Conservation (phyloP, 2,797 vertebrate genomes). For the Philypnodon macrostomus region DNA sequence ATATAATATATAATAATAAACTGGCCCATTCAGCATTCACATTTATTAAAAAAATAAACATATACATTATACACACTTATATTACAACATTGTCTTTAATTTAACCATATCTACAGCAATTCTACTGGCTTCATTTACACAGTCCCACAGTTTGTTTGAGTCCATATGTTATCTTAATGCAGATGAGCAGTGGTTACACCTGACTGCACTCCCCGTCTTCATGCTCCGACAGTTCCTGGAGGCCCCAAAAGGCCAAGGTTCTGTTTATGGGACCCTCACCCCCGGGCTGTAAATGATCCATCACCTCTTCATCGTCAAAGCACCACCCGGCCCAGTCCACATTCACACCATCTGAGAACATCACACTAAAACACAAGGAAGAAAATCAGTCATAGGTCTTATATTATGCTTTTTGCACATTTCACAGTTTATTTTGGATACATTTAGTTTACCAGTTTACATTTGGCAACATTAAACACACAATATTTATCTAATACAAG, state of each 20-base stretch:
- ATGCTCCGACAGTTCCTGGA: slow-evolving; percentile 20
- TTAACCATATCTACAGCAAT: too few relatives aligned
- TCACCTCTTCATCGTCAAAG: slow-evolving; percentile 71
- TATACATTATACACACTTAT: slow-evolving; percentile 21
- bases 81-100: slow-evolving; percentile 15
- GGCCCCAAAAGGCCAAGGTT: slow-evolving; percentile 21
- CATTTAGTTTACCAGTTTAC: too few relatives aligned
- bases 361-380: slow-evolving; percentile 31
- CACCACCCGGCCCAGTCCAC: slow-evolving; percentile 79
- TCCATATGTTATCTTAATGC: too few relatives aligned
- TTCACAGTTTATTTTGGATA: too few relatives aligned
- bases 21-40: background rate
- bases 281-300: slow-evolving; percentile 46
- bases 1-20: slow-evolving; percentile 5
- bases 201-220: slow-evolving; percentile 69
- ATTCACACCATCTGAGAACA: slow-evolving; percentile 51
- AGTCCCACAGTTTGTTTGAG: too few relatives aligned
- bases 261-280: slow-evolving; percentile 36
- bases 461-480: too few relatives aligned
- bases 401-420: too few relatives aligned
- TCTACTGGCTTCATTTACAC: too few relatives aligned
- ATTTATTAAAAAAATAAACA: slow-evolving; percentile 11
- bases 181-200: slow-evolving; percentile 63
- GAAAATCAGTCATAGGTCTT: too few relatives aligned
- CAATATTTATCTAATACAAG: too few relatives aligned